A percentile compares a stretch with the other conserved stretches of the same genome.
Conservation (phyloP, 2,113 vertebrate genomes). For the Columba janthina region DNA sequence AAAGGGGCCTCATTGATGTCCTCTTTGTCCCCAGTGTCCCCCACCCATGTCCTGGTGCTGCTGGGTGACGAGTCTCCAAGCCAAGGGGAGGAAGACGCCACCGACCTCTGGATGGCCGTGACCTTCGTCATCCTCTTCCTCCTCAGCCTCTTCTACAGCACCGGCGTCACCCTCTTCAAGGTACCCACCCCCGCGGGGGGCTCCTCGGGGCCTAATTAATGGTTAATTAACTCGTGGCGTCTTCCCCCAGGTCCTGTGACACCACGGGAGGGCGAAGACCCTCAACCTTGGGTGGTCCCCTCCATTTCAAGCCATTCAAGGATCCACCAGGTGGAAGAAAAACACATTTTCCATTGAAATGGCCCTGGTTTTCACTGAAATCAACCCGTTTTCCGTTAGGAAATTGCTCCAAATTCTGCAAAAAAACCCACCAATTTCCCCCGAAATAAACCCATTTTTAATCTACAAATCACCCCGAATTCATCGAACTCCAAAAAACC, state of each 20-base stretch:
- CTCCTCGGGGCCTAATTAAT: neutral
- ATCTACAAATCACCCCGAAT: neutral
- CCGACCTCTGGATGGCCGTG: neutral
- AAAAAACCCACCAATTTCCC: too few relatives aligned
- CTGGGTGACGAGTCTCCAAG: neutral
- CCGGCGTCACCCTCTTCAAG: constrained; percentile 21
- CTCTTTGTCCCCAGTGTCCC: neutral
- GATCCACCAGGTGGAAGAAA: neutral
- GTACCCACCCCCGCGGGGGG: neutral
- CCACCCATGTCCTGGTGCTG: rapidly evolving
- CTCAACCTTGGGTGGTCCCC: too few relatives aligned
- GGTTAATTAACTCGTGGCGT: neutral
- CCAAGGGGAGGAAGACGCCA: neutral
- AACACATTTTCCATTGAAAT: too few relatives aligned
- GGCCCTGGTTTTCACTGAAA: neutral
- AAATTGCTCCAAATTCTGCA: too few relatives aligned
- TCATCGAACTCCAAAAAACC: neutral
- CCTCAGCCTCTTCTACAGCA: constrained; percentile 7
- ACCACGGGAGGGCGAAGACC: rapidly evolving
- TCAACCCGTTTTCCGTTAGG: too few relatives aligned
- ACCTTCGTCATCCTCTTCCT: constrained; percentile 11
- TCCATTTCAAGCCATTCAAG: neutral
- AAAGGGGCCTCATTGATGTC: too few relatives aligned
- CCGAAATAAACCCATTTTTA: too few relatives aligned
- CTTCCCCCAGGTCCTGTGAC: neutral